Evolutionary conservation across 1,140 invertebrate genomes (phyloP), one percentile per base, ranked within the genome.

Genomic region (Sarcophaga bullata): DNA sequence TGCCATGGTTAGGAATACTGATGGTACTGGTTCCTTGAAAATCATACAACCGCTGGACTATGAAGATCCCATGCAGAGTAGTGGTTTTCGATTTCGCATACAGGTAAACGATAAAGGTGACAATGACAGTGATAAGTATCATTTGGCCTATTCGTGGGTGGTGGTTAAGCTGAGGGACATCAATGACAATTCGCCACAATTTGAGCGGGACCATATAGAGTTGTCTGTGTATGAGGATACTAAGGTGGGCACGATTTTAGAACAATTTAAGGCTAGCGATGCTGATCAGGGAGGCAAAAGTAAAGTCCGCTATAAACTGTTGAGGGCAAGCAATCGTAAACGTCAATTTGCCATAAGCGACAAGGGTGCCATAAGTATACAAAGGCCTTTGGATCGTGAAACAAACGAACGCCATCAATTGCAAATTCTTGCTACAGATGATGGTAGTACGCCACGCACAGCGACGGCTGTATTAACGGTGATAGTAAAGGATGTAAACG

Each of bases 381-480:
- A 93, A 83, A 85, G 93, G 13, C 90, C 88, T 0, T 84, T 94
- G 46, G 92, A 93, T 86, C 86, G 94, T 81, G 92, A 93, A 89
- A 88, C 92, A 58, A 91, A 90, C 6, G 92, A 92, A 47, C 86
- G 92, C 17, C 93, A 94, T 89, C 91, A 92, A 83, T 87, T 94
- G 5, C 92, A 92, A 88, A 92, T 94, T 62, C 84, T 94, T 81
- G 93, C 93, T 48, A 92, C 93, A 80, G 93, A 94, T 86, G 93
- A 94, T 88, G 93, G 93, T 80, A 88, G 85, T 81, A 93, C 93
- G 13, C 87, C 93, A 15, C 92, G 92, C 84, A 95, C 94, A 8
- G 93, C 94, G 0, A 94, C 94, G 1, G 94, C 93, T 4, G 94
- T 93, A 1, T 88, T 95, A 13, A 92, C 92, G 0, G 92, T 95